Conservation (phyloP, 2,888 invertebrate genomes). For the Amiota communis region DNA sequence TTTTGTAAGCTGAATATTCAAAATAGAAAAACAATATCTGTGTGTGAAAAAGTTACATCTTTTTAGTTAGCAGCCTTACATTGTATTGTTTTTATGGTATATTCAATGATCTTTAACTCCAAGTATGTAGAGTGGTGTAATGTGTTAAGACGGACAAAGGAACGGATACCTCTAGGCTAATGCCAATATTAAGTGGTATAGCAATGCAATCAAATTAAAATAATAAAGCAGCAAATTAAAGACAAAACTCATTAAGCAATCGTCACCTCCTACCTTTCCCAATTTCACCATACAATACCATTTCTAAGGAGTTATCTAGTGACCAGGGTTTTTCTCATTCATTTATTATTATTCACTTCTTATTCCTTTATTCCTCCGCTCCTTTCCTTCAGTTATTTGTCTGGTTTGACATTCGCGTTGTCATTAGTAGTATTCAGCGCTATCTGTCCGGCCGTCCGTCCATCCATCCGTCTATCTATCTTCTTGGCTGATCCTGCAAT, state of each 20-base stretch:
- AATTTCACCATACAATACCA: background rate
- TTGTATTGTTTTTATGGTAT: no score
- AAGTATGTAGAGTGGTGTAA: background rate
- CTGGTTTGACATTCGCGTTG: conserved; percentile 15
- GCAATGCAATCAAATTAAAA: conserved; percentile 61
- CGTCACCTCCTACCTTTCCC: no score
- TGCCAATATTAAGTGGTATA: background rate
- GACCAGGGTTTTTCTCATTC: background rate
- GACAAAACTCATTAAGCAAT: conserved; percentile 54
- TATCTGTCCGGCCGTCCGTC: no score
- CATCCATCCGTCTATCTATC: no score
- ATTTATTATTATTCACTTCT: background rate
- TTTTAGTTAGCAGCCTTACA: no score
- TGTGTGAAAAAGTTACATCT: no score
- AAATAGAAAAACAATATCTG: no score
- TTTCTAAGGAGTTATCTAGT: background rate
- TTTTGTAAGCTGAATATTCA: no score
- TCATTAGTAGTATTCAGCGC: conserved; percentile 12
- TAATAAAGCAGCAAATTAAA: conserved; percentile 64
- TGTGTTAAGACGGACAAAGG: background rate
- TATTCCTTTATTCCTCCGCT: background rate
- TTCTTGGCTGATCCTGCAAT: background rate
- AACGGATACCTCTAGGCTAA: background rate
- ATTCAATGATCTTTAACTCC: no score
- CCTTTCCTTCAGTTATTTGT: conserved; percentile 11